These are phyloP conservation scores for Gymnarchus niloticus DNA, from an alignment of 2,113 vertebrate species.

Conservation along the genomic window DNA sequence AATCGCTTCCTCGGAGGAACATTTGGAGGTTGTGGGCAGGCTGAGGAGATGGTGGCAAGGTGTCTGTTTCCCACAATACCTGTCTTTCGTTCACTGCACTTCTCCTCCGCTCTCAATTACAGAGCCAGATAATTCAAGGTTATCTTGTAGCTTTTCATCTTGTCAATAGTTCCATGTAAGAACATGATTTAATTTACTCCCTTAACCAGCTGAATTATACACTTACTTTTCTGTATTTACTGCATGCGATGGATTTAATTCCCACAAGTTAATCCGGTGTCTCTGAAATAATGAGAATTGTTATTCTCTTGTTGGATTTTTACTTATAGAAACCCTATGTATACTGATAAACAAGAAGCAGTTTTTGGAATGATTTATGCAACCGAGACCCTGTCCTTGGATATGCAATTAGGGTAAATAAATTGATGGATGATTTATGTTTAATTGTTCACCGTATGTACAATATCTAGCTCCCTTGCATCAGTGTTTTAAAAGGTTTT, in stretches of 20 bases:
- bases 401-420: background rate
- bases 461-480: background rate
- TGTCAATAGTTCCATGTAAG: background rate
- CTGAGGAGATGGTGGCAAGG: background rate
- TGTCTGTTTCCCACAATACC: background rate
- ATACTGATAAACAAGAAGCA: background rate
- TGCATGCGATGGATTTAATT: background rate
- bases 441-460: background rate
- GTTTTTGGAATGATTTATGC: background rate
- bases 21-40: background rate
- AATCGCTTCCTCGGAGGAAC: constrained; percentile 4
- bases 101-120: background rate
- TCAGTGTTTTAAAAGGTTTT: background rate
- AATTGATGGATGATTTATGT: background rate
- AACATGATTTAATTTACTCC: background rate
- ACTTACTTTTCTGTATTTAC: background rate
- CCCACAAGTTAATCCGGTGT: background rate
- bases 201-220: background rate
- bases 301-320: background rate
- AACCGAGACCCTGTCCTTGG: background rate
- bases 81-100: background rate
- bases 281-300: background rate
- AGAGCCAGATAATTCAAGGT: constrained; percentile 13
- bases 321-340: background rate
- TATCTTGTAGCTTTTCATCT: background rate